Evolutionary conservation across 2,888 invertebrate genomes (phyloP).

Genomic region (Cryptus armator): DNA sequence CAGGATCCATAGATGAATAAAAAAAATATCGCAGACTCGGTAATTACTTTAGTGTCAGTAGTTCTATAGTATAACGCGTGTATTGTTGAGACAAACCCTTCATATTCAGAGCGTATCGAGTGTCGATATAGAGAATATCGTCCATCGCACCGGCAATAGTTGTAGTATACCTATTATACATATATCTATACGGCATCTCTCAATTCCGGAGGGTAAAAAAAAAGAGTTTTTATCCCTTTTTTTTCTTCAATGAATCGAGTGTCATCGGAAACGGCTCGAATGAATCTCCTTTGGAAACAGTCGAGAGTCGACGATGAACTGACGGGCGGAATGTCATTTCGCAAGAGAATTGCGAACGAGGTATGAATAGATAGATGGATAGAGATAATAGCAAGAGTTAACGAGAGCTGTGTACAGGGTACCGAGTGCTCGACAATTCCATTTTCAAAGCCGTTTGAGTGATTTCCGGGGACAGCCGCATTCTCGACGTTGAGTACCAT

Average conservation of each 20-base stretch:
- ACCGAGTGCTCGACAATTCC: constrained; percentile 52
- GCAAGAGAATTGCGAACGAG: constrained; percentile 53
- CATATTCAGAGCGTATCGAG: neutral
- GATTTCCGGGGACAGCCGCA: constrained; percentile 55
- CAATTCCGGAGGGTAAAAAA: neutral
- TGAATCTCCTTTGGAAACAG: constrained; percentile 47
- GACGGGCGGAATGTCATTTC: constrained; percentile 59
- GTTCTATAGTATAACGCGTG: neutral
- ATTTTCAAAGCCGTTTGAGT: constrained; percentile 59
- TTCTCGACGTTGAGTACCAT: constrained; percentile 62
- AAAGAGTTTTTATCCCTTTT: neutral
- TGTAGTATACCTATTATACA: neutral
- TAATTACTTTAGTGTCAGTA: constrained; percentile 13
- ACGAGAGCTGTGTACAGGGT: constrained; percentile 39
- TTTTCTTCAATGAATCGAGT: constrained; percentile 6
- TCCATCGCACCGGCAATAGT: neutral
- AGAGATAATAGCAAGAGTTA: constrained; percentile 59
- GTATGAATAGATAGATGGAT: constrained; percentile 59
- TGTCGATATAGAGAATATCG: neutral
- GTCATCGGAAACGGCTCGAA: neutral
- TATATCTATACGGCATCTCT: neutral
- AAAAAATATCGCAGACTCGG: constrained; percentile 11
- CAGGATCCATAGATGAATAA: neutral
- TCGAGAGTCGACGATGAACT: constrained; percentile 52
- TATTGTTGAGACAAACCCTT: neutral